Conservation (phyloP, 2,888 invertebrate species). For the Tenodera sinensis region DNA sequence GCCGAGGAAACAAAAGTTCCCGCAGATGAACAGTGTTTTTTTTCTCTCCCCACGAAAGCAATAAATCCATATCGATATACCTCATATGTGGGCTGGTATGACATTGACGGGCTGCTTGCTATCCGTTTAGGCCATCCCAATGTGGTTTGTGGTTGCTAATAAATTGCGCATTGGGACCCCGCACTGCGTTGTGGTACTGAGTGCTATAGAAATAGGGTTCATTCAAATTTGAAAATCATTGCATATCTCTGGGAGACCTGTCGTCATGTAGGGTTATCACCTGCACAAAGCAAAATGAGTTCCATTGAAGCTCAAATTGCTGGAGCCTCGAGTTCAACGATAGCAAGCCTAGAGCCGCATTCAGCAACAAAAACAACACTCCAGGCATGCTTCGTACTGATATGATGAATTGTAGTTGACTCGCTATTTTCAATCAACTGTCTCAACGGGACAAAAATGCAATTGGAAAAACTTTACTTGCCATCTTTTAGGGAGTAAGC, state of each 20-base stretch:
- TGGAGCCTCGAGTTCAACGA: background rate
- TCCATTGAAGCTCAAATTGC: background rate
- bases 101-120: background rate
- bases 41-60: background rate
- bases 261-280: background rate
- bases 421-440: no score
- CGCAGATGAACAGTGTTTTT: no score
- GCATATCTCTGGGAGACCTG: background rate
- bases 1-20: background rate
- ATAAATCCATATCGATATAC: background rate
- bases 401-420: background rate
- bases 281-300: background rate
- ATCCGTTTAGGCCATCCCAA: background rate
- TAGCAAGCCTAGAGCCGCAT: background rate
- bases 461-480: no score
- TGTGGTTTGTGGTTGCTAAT: background rate
- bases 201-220: background rate
- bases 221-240: background rate
- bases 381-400: background rate
- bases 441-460: no score
- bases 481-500: no score
- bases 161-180: background rate
- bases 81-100: background rate
- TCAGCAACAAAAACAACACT: background rate
- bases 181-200: background rate